Evolutionary conservation across 2,113 vertebrate species (phyloP), one percentile per base, ranked within the genome.

Genomic region (Leptobrachium ailaonicum): DNA sequence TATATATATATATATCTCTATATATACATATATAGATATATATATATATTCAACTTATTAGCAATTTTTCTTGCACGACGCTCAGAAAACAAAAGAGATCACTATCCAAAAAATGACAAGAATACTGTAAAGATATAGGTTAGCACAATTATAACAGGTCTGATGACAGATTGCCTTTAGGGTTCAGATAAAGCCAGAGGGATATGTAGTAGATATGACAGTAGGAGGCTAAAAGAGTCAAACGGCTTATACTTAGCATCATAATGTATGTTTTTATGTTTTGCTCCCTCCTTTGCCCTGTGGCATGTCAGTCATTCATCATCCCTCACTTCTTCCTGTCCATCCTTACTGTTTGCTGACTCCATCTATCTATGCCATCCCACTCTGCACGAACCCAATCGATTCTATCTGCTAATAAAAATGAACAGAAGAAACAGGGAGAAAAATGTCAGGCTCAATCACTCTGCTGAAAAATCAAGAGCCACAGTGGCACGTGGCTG

Each of bases 321-420:
- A 50, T 75, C 11, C 45, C 40, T 60, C 71, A 73, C 66, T 66
- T 75, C 64, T 47, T 12, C 9, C 62, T 40, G 47, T n/a, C 70
- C 32, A 41, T n/a, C 13, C 44, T 42, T 45, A 5, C 47, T 45
- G 41, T 74, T 58, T 54, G 44, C 32, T 1, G n/a, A 43, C 50
- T 74, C 66, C 40, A 43, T 75, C 71, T 76, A 70, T 71, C 68
- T 82, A 43, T 83, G 70, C 70, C 71, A 75, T 82, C 68, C 47
- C 3, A 2, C 70, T 6, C 44, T 2, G 56, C 56, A 60, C 4
- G 13, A 60, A 60, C 56, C 56, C 68, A 71, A 41, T 45, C 10
- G 42, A 69, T 67, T 54, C 42, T 70, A 42, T 43, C 45, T 78
- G 54, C 58, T 78, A 71, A 71, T 67, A 80, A 73, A 67, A 73